Percentiles rank a stretch among this genome's conserved stretches.
Evolutionary conservation across 2,888 invertebrate genomes (phyloP).

Genomic region (Celastrina argiolus): DNA sequence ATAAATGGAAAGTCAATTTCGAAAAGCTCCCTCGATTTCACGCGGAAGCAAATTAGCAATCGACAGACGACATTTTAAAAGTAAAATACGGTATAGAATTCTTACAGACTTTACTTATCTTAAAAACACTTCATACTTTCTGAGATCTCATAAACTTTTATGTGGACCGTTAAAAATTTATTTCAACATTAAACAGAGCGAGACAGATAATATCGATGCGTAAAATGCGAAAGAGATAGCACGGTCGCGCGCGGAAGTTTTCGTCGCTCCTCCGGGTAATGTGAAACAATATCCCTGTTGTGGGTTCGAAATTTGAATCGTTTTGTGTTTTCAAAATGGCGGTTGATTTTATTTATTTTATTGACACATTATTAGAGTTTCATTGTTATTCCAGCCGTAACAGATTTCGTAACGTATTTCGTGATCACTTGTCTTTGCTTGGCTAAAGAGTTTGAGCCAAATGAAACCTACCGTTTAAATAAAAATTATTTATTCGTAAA

Average conservation of each 20-base stretch:
- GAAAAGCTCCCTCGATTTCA: background rate
- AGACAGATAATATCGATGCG: conserved; percentile 20
- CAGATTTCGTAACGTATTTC: background rate
- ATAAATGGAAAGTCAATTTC: background rate
- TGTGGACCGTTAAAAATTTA: conserved; percentile 32
- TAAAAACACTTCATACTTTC: conserved; percentile 22
- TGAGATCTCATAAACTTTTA: conserved; percentile 29
- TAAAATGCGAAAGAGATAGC: background rate
- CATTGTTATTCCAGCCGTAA: background rate
- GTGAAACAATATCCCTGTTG: conserved; percentile 9
- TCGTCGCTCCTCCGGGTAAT: background rate
- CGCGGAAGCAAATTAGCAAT: conserved; percentile 5
- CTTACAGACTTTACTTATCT: conserved; percentile 20
- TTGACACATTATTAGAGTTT: conserved; percentile 12
- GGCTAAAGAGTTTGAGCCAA: too few species aligned
- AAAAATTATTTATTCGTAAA: too few species aligned
- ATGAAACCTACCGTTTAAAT: too few species aligned
- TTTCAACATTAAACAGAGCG: conserved; percentile 25
- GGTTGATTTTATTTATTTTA: conserved; percentile 21
- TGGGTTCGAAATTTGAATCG: conserved; percentile 11
- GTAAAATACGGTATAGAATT: conserved; percentile 6
- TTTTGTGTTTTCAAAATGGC: conserved; percentile 10
- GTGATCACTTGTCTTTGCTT: too few species aligned
- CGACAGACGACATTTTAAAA: conserved; percentile 8
- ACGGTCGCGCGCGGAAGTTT: background rate